Base-by-base conservation (phyloP, 2,888 invertebrate genomes). In the Rapana venosa region DNA sequence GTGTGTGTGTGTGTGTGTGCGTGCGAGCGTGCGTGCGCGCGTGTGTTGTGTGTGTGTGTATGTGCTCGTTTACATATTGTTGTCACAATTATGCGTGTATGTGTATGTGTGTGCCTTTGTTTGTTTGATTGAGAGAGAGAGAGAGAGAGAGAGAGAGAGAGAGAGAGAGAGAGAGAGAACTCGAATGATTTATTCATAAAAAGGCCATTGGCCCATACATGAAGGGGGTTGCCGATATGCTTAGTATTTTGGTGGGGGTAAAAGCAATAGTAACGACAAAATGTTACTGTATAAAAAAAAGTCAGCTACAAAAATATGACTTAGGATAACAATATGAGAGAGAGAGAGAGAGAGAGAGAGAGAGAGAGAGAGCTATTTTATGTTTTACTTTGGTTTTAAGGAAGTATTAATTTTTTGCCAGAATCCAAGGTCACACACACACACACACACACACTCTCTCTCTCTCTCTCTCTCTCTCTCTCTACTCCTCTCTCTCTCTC, bases 41-140 rank as follows among this genome's bases (percentile, higher is more conserved):
- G 77, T 77, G 77, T n/a, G 22, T 77, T 81, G 81, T 81, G 81
- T 81, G 79, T 81, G 79, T 81, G 79, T 81, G 79, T 11, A 1
- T 81, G 79, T 81, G 79, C 8, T 20, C 26, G 70, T 70, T 20
- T 70, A 26, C 11, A 15, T 13, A 13, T 20, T 8, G 70, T n/a
- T 22, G 1, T 22, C 1, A 26, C n/a, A 26, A 2, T 8, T n/a
- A 26, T 70, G 70, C 11, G 20, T 70, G 70, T 8, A 0, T 70
- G 70, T n/a, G 74, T 74, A n/a, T 74, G 5, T 74, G 74, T 74
- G 74, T 74, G 74, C n/a, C 4, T 61, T 26, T 36, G 81, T 81
- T 32, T 81, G 81, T 81, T 32, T 81, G 81, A 26, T 6, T 36
- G 35, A 8, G 17, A 4, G 79, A 6, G 79, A 4, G 79, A 4